Evolutionary conservation across 2,888 invertebrate species (phyloP).

Genomic region (Litoditis marina): DNA sequence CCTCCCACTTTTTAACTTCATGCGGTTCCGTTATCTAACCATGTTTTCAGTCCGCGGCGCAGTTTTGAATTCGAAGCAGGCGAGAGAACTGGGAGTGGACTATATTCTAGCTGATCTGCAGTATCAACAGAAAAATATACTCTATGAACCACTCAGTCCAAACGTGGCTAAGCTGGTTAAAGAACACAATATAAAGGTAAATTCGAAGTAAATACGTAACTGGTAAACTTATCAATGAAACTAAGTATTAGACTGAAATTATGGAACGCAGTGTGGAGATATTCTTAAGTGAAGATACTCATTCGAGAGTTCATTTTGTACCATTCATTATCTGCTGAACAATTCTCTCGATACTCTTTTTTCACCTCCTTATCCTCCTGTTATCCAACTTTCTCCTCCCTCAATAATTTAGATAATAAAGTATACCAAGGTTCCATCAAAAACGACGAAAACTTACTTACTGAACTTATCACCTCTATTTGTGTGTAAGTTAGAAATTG

Average conservation of each 20-base stretch:
- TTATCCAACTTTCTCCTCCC: too few species aligned
- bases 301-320: too few species aligned
- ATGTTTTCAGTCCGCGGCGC: slow-evolving; percentile 46
- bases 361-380: too few species aligned
- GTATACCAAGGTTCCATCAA: neutral
- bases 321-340: too few species aligned
- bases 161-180: slow-evolving; percentile 55
- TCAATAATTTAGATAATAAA: neutral
- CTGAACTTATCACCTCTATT: neutral
- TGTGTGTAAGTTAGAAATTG: neutral
- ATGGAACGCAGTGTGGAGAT: too few species aligned
- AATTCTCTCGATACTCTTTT: too few species aligned
- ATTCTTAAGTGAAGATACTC: too few species aligned
- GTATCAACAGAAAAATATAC: slow-evolving; percentile 57
- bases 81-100: slow-evolving; percentile 51
- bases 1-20: neutral
- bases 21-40: neutral
- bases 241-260: too few species aligned
- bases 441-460: neutral
- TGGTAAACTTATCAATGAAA: too few species aligned
- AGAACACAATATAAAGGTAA: slow-evolving; percentile 58
- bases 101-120: slow-evolving; percentile 52
- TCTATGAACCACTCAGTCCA: slow-evolving; percentile 59
- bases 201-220: neutral
- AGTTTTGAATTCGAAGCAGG: slow-evolving; percentile 52